A percentile compares a stretch with the other conserved stretches of the same genome.
phyloP scores from a whole-genome alignment of 2,113 vertebrate species.

The Tychaedon coryphoeus region DNA sequence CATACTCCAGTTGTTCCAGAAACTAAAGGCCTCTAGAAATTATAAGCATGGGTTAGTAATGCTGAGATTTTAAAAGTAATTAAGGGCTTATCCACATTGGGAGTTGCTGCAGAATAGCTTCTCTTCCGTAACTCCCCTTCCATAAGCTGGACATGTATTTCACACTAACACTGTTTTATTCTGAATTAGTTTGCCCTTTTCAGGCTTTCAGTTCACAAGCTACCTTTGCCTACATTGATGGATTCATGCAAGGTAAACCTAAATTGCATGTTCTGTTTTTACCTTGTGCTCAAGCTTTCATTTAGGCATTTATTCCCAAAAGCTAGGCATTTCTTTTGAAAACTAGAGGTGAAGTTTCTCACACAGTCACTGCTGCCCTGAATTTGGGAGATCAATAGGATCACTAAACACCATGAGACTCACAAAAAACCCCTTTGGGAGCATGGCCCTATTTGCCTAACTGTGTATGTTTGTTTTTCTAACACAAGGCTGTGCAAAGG shows the following conservation, averaged over 20 bases:
- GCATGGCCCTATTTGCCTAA: background rate
- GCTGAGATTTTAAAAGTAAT: conserved; percentile 38
- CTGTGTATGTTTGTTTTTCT: background rate
- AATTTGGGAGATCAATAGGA: background rate
- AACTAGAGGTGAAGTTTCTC: background rate
- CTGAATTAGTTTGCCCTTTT: background rate
- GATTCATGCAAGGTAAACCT: background rate
- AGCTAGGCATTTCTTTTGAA: background rate
- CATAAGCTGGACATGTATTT: background rate
- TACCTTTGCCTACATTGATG: background rate
- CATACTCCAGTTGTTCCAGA: conserved; percentile 52
- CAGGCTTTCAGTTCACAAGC: background rate
- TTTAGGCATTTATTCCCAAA: background rate
- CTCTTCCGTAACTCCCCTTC: background rate
- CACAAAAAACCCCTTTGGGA: background rate
- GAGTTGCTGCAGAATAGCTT: background rate
- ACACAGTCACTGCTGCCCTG: background rate
- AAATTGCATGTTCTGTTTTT: background rate
- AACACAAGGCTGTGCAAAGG: background rate
- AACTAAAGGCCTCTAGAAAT: conserved; percentile 49
- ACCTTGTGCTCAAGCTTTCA: background rate
- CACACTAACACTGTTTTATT: background rate
- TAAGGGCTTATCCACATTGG: background rate
- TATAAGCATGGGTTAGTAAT: conserved; percentile 17
- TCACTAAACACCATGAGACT: background rate